phyloP scores from a whole-genome alignment of 2,797 vertebrate species.

The Chiloscyllium punctatum region DNA sequence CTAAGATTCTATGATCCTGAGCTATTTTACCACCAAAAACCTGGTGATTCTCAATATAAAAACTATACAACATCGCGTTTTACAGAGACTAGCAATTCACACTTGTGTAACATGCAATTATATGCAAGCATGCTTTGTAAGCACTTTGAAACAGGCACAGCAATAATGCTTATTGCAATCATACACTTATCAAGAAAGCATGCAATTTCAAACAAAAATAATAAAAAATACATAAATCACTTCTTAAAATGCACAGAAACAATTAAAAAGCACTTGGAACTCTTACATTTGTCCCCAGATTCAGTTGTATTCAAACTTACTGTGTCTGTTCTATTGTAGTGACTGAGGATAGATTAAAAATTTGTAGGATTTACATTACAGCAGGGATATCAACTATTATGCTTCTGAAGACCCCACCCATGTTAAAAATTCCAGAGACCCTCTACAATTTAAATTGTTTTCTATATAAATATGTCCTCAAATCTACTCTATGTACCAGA shows the following conservation, averaged over 20 bases:
- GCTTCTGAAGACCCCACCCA: not conserved
- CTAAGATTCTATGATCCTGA: too few relatives aligned
- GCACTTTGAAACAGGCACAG: not conserved
- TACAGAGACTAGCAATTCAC: not conserved
- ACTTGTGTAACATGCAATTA: not conserved
- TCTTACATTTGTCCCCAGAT: conserved; percentile 31
- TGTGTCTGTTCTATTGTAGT: conserved; percentile 24
- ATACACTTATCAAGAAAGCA: not conserved
- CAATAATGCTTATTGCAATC: not conserved
- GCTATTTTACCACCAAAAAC: not conserved
- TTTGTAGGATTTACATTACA: conserved; percentile 3
- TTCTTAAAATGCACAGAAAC: not conserved
- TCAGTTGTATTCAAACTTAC: conserved; percentile 9
- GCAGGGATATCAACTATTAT: not conserved
- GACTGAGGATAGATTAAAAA: conserved; percentile 29
- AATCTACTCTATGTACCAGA: not conserved
- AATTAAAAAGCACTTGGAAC: not conserved
- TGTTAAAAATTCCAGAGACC: not conserved
- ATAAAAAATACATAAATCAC: not conserved
- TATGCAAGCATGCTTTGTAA: not conserved
- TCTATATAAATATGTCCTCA: not conserved
- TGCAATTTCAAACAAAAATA: not conserved
- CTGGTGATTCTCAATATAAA: not conserved
- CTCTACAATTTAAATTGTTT: not conserved
- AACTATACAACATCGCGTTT: not conserved